Percentiles rank a stretch among this genome's conserved stretches.
These are phyloP conservation scores for Aleiodes leptofemur DNA, from an alignment of 2,888 invertebrate species.

Conservation along the genomic window DNA sequence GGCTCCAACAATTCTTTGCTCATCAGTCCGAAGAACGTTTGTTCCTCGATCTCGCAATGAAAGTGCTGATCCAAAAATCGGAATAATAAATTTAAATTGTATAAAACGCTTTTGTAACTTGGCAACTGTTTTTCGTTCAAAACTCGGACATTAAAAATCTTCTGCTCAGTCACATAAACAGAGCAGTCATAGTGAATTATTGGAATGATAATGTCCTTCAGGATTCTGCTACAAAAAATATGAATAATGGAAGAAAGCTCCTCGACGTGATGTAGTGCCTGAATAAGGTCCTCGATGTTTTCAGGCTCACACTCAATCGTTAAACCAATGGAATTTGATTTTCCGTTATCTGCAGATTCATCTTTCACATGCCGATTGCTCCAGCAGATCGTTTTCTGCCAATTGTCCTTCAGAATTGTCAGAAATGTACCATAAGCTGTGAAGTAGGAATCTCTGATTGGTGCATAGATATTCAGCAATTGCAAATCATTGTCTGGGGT, in stretches of 20 bases:
- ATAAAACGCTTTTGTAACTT: slow-evolving; percentile 78
- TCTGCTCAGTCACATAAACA: slow-evolving; percentile 74
- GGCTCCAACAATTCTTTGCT: slow-evolving; percentile 77
- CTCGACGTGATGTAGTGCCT: slow-evolving; percentile 73
- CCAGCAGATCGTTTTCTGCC: slow-evolving; percentile 77
- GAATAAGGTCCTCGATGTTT: slow-evolving; percentile 71
- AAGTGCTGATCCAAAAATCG: slow-evolving; percentile 79
- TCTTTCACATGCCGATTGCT: slow-evolving; percentile 61
- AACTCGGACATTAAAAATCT: slow-evolving; percentile 74
- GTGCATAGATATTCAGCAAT: slow-evolving; percentile 77
- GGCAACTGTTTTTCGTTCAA: slow-evolving; percentile 72
- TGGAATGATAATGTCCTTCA: slow-evolving; percentile 78
- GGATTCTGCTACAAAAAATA: slow-evolving; percentile 79
- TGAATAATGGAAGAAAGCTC: slow-evolving; percentile 77
- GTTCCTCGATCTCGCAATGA: slow-evolving; percentile 75
- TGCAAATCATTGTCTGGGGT: slow-evolving; percentile 76
- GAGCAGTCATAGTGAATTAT: slow-evolving; percentile 76
- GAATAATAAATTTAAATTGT: slow-evolving; percentile 79
- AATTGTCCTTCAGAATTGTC: slow-evolving; percentile 76
- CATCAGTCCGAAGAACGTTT: slow-evolving; percentile 77
- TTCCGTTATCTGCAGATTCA: slow-evolving; percentile 22
- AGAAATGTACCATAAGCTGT: slow-evolving; percentile 76
- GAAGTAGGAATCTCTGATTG: slow-evolving; percentile 76
- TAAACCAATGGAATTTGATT: slow-evolving; percentile 46
- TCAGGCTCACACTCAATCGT: slow-evolving; percentile 60